phyloP scores from a whole-genome alignment of 2,888 invertebrate species.

The Drosophila meridiana region DNA sequence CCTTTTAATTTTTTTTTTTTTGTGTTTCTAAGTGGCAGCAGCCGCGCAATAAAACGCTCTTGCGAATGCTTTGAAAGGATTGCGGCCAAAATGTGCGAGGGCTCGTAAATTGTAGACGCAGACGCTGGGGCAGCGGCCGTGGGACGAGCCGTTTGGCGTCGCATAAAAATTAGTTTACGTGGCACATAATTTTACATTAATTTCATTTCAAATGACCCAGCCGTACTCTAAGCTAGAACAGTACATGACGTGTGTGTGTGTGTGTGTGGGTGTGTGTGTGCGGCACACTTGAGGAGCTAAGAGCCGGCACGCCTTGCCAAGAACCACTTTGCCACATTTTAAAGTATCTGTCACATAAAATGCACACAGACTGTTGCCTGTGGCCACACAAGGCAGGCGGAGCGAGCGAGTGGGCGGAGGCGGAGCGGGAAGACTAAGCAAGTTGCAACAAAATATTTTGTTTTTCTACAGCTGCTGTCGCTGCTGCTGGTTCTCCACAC shows the following conservation, averaged over 20 bases:
- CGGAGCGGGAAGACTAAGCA: constrained; percentile 36
- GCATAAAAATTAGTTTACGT: constrained; percentile 76
- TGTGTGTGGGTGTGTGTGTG: constrained; percentile 23
- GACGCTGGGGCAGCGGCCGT: constrained; percentile 5
- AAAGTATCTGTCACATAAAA: constrained; percentile 76
- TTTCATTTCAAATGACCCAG: constrained; percentile 59
- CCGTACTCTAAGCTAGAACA: background rate
- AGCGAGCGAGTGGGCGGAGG: background rate
- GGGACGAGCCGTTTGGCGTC: constrained; percentile 19
- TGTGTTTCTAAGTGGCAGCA: constrained; percentile 62
- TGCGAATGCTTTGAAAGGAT: constrained; percentile 73
- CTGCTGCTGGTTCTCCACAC: constrained; percentile 36
- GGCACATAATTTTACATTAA: constrained; percentile 77
- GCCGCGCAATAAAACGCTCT: constrained; percentile 70
- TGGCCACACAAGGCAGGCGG: constrained; percentile 20
- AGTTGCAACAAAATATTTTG: constrained; percentile 76
- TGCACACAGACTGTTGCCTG: constrained; percentile 52
- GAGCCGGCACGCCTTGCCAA: constrained; percentile 40
- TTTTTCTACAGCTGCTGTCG: constrained; percentile 52
- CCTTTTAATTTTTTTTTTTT: constrained; percentile 4
- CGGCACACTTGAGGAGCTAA: background rate
- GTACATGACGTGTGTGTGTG: constrained; percentile 17
- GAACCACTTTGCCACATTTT: constrained; percentile 74
- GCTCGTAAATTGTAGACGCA: constrained; percentile 69
- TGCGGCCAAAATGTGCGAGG: constrained; percentile 60